Conservation (phyloP, 1,140 invertebrate species). For the Micrasema minimum region DNA sequence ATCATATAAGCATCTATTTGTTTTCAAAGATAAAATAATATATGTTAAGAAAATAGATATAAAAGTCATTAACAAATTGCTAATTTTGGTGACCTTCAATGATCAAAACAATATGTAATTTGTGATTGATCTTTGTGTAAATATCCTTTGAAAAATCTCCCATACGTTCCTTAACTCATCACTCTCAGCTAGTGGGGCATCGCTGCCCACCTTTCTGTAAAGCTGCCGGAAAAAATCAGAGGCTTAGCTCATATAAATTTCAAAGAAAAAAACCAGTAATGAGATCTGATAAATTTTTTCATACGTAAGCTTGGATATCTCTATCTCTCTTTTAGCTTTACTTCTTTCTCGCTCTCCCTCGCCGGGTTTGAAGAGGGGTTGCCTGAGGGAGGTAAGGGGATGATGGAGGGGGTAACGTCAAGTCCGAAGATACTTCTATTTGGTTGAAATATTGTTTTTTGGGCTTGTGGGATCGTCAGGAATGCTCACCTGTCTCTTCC, state of each 20-base stretch:
- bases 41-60: too few relatives aligned
- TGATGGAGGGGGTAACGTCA: neutral
- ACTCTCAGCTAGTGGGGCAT: conserved; percentile 39
- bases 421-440: conserved; percentile 12
- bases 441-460: conserved; percentile 20
- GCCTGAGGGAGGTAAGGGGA: too few relatives aligned
- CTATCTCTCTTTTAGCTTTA: conserved; percentile 7
- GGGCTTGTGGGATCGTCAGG: conserved; percentile 7
- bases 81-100: too few relatives aligned
- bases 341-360: conserved; percentile 19
- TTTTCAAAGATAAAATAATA: too few relatives aligned
- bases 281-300: conserved; percentile 55
- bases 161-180: conserved; percentile 34
- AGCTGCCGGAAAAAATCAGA: conserved; percentile 54
- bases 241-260: conserved; percentile 52
- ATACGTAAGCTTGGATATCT: conserved; percentile 41
- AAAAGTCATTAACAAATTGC: too few relatives aligned
- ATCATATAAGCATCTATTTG: too few relatives aligned
- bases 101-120: too few relatives aligned
- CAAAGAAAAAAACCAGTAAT: conserved; percentile 54
- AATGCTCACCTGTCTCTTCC: too few relatives aligned
- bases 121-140: too few relatives aligned
- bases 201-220: conserved; percentile 52
- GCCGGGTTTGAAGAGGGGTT: too few relatives aligned
- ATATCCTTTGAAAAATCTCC: conserved; percentile 21